These are phyloP conservation scores for Gobio occitaniae DNA, from an alignment of 2,797 vertebrate genomes.

Conservation along the genomic window DNA sequence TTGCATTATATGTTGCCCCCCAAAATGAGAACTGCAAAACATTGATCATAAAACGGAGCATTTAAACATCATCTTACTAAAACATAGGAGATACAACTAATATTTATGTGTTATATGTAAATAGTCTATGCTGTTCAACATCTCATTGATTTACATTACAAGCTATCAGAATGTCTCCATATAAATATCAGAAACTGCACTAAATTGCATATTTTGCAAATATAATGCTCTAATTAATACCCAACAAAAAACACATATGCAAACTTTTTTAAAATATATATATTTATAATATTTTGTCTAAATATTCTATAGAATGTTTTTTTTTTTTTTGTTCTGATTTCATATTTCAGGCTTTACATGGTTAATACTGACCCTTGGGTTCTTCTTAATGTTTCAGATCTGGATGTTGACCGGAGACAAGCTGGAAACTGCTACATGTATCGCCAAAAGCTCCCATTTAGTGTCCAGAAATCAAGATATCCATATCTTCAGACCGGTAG, in stretches of 20 bases:
- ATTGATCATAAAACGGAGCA: neutral
- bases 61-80: too few relatives aligned
- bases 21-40: neutral
- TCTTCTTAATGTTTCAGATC: slow-evolving; percentile 77
- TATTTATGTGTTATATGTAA: too few relatives aligned
- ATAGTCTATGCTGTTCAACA: too few relatives aligned
- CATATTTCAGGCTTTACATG: neutral
- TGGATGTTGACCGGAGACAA: slow-evolving; percentile 99
- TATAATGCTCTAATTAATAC: neutral
- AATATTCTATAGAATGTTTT: neutral
- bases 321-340: neutral
- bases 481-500: slow-evolving; percentile 92
- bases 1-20: neutral
- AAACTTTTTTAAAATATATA: neutral
- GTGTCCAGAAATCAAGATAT: slow-evolving; percentile 93
- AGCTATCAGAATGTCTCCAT: neutral
- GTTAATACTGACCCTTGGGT: neutral
- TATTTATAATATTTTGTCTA: neutral
- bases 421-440: slow-evolving; percentile 96
- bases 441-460: slow-evolving; percentile 96
- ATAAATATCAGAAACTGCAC: neutral
- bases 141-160: neutral
- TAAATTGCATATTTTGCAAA: neutral
- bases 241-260: neutral
- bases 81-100: too few relatives aligned